Base-by-base conservation (phyloP, 2,113 vertebrate genomes). In the Ceratotherium simum region DNA sequence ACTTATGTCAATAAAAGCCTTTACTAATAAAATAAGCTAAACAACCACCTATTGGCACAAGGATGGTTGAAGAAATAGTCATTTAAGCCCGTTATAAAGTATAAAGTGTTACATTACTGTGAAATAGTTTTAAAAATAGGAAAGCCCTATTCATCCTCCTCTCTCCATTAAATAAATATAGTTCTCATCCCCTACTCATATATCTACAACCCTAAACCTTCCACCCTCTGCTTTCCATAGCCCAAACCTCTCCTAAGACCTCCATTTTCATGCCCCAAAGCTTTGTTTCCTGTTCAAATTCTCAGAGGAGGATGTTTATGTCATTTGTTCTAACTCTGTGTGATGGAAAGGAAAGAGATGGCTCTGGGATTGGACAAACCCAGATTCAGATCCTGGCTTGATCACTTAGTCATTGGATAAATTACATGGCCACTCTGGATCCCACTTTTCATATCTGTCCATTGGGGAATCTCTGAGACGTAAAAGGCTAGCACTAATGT, bases 241-340 rank as follows among this genome's bases (percentile, higher is more conserved):
- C 33, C 18, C 56, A 27, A 82, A 81, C 72, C 6, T 39, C 56
- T 54, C 31, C n/a, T 60, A 51, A 21, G 6, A 31, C 20, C 2
- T 89, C 70, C 10, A 25, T 56, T 94, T 89, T 46, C 29, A 51
- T 31, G 8, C 2, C 27, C 82, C 25, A 82, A 64, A 39, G 20
- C 11, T 72, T 82, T 82, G 11, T 80, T 72, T 95, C 8, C 54
- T 86, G 12, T 91, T 72, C 67, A 92, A 70, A 72, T 94, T 91
- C 67, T 69, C 46, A 3, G 10, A 56, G 73, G 9, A 36, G 29
- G 8, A 20, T 23, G 33, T 72, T 81, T 76, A 31, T 10, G 42
- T 92, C 25, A 31, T 73, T 13, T 46, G 16, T 67, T 78, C 17
- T 86, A 82, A 67, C 17, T 10, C 31, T 36, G 31, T 54, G 16